phyloP scores from a whole-genome alignment of 2,888 invertebrate species.

The Parthenolecanium corni region DNA sequence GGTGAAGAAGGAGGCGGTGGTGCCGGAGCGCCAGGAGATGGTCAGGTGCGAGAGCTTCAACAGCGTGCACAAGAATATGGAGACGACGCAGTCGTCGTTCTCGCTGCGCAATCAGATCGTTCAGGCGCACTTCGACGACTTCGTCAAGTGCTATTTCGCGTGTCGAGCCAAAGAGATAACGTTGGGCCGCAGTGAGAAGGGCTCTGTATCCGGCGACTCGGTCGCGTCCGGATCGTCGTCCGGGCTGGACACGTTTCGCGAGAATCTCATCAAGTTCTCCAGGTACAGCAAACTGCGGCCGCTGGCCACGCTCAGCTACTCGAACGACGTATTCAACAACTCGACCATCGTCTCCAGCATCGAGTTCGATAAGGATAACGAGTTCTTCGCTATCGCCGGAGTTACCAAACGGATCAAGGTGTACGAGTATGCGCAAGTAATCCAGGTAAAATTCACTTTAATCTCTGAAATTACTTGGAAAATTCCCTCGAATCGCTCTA shows the following conservation, averaged over 20 bases:
- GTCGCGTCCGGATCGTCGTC: not conserved
- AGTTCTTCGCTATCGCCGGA: conserved; percentile 90
- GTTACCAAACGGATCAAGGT: conserved; percentile 90
- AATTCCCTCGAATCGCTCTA: too few relatives aligned
- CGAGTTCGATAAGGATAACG: conserved; percentile 91
- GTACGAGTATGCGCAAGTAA: conserved; percentile 76
- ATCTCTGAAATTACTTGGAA: too few relatives aligned
- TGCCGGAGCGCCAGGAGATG: conserved; percentile 23
- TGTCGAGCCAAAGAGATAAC: conserved; percentile 60
- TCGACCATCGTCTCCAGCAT: conserved; percentile 82
- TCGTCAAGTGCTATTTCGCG: conserved; percentile 74
- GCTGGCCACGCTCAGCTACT: conserved; percentile 78
- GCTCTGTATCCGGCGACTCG: conserved; percentile 34
- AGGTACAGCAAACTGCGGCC: conserved; percentile 64
- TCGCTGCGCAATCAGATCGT: conserved; percentile 61
- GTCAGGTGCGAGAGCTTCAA: conserved; percentile 34
- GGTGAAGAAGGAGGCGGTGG: conserved; percentile 31
- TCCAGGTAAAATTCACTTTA: too few relatives aligned
- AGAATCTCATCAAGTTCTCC: conserved; percentile 76
- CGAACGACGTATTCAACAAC: conserved; percentile 75
- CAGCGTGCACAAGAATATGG: conserved; percentile 34
- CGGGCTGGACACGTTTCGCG: conserved; percentile 64
- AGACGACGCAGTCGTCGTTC: conserved; percentile 42
- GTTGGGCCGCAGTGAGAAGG: conserved; percentile 42
- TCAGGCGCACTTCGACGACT: conserved; percentile 77